A percentile compares a stretch with the other conserved stretches of the same genome.
Evolutionary conservation across 2,888 invertebrate species (phyloP).

Genomic region (Pristionchus arcanus): DNA sequence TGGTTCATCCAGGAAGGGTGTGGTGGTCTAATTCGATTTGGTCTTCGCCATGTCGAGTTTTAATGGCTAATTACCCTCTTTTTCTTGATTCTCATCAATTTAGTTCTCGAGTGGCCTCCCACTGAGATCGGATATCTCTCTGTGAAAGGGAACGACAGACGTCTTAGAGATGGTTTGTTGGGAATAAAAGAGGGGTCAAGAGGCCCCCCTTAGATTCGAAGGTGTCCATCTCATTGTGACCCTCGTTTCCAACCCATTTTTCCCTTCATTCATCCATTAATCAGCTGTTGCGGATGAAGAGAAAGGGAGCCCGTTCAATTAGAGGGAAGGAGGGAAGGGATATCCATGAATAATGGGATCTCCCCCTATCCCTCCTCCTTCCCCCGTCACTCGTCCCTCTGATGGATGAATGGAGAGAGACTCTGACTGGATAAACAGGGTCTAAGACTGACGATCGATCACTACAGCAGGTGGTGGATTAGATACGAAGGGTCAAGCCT

Average conservation of each 20-base stretch:
- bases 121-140: not conserved
- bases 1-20: constrained; percentile 8
- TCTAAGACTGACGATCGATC: not conserved
- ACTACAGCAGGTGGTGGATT: not conserved
- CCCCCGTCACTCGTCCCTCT: not conserved
- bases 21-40: not conserved
- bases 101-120: not conserved
- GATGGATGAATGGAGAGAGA: constrained; percentile 2
- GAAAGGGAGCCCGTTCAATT: constrained; percentile 42
- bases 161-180: not conserved
- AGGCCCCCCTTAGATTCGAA: not conserved
- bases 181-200: not conserved
- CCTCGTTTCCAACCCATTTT: not conserved
- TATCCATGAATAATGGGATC: constrained; percentile 36
- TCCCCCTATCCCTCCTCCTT: not conserved
- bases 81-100: not conserved
- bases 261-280: constrained; percentile 38
- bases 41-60: not conserved
- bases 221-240: not conserved
- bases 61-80: not conserved
- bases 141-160: not conserved
- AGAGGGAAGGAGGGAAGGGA: not conserved
- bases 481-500: not conserved
- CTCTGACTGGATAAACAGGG: not conserved
- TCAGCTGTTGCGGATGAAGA: constrained; percentile 32